These are phyloP conservation scores for Diorhabda elongata DNA, from an alignment of 1,140 invertebrate genomes.

Conservation along the genomic window DNA sequence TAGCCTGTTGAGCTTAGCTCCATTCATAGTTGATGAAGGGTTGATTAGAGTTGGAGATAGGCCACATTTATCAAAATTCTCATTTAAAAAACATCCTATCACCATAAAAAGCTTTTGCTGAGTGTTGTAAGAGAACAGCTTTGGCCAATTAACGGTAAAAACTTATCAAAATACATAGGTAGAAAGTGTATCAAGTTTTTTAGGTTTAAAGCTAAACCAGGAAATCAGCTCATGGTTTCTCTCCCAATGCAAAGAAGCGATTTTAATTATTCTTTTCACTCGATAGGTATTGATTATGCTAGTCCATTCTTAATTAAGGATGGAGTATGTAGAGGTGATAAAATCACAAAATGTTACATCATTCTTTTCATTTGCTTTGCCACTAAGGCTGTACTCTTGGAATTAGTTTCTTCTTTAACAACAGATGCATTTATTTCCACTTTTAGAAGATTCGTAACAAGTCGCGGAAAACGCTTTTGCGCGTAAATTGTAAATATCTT, in stretches of 20 bases:
- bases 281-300: conserved; percentile 20
- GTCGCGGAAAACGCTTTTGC: conserved; percentile 19
- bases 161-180: conserved; percentile 17
- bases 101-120: conserved; percentile 32
- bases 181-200: conserved; percentile 18
- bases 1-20: conserved; percentile 35
- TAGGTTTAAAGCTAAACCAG: conserved; percentile 7
- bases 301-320: conserved; percentile 47
- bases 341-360: conserved; percentile 29
- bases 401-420: conserved; percentile 40
- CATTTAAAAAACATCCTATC: conserved; percentile 27
- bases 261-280: conserved; percentile 9
- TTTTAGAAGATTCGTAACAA: conserved; percentile 43
- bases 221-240: conserved; percentile 23
- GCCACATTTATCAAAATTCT: conserved; percentile 17
- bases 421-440: conserved; percentile 43
- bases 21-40: conserved; percentile 43
- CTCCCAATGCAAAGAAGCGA: conserved; percentile 34
- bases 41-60: conserved; percentile 46
- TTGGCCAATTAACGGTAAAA: conserved; percentile 32
- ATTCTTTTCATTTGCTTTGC: conserved; percentile 24
- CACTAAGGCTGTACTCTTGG: conserved; percentile 47
- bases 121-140: conserved; percentile 30
- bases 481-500: too few relatives aligned
- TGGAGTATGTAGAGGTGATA: conserved; percentile 28